A percentile compares a stretch with the other conserved stretches of the same genome.
phyloP scores from a whole-genome alignment of 2,113 vertebrate species.

The Colius striatus region DNA sequence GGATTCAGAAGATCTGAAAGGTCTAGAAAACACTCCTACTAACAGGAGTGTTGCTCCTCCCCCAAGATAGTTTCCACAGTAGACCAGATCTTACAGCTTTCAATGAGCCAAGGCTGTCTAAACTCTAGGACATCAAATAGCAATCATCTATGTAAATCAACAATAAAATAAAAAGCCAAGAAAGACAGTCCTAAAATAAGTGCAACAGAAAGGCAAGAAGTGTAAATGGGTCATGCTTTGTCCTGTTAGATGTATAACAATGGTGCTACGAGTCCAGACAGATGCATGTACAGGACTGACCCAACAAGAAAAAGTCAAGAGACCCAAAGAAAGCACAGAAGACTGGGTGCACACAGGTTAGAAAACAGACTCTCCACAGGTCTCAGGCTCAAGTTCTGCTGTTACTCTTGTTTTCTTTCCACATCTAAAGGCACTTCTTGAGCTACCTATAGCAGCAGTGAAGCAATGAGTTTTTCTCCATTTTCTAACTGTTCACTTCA shows the following conservation, averaged over 20 bases:
- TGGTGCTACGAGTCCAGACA: not conserved
- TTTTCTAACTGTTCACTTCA: not conserved
- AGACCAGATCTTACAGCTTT: not conserved
- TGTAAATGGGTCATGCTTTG: no score
- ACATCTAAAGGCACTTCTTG: not conserved
- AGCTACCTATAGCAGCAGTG: not conserved
- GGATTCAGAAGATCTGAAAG: not conserved
- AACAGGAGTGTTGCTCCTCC: not conserved
- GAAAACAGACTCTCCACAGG: not conserved
- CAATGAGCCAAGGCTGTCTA: not conserved
- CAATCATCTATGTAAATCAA: not conserved
- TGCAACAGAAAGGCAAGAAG: not conserved
- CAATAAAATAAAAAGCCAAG: not conserved
- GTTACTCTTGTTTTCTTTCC: not conserved
- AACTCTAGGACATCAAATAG: not conserved
- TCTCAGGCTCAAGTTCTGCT: not conserved
- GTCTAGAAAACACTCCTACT: not conserved
- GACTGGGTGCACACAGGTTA: not conserved
- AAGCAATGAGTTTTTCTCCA: not conserved
- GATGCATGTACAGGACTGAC: fast-evolving
- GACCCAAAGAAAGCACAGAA: not conserved
- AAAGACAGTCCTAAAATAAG: not conserved
- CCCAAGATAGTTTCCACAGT: not conserved
- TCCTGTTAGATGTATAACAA: not conserved
- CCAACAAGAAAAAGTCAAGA: not conserved